Evolutionary conservation across 1,140 invertebrate species (phyloP).

Genomic region (Callitettix versicolor): DNA sequence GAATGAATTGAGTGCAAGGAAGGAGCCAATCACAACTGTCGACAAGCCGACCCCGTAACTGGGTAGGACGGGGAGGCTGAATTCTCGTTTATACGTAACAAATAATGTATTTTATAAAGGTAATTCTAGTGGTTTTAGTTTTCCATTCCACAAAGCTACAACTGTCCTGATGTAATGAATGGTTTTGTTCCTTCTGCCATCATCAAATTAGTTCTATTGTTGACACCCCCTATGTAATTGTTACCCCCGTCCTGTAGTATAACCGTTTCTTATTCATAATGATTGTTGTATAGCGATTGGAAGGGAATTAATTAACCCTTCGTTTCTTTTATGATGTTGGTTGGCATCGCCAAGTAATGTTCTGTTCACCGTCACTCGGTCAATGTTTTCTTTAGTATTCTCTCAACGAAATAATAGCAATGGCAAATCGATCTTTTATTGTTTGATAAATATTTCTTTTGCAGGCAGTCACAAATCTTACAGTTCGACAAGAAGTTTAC

Average conservation of each 20-base stretch:
- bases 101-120: conserved; percentile 16
- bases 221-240: conserved; percentile 27
- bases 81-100: conserved; percentile 11
- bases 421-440: conserved; percentile 2
- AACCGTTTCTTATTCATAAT: conserved; percentile 28
- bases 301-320: conserved; percentile 20
- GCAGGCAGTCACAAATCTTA: not conserved
- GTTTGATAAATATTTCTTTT: conserved; percentile 1
- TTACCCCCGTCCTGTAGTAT: conserved; percentile 26
- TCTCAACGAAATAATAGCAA: conserved; percentile 1
- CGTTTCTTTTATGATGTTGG: conserved; percentile 18
- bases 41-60: no score
- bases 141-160: conserved; percentile 7
- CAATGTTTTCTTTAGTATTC: conserved; percentile 6
- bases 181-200: conserved; percentile 13
- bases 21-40: no score
- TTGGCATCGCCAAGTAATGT: conserved; percentile 19
- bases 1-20: no score
- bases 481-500: not conserved
- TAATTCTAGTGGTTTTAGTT: conserved; percentile 19
- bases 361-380: conserved; percentile 6
- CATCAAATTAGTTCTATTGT: conserved; percentile 22
- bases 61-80: not conserved
- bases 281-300: conserved; percentile 28
- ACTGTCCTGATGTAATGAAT: conserved; percentile 8